Conservation (phyloP, 30 jellyfish, hydroid and myxozoan species). For the Aurelia aurita region DNA sequence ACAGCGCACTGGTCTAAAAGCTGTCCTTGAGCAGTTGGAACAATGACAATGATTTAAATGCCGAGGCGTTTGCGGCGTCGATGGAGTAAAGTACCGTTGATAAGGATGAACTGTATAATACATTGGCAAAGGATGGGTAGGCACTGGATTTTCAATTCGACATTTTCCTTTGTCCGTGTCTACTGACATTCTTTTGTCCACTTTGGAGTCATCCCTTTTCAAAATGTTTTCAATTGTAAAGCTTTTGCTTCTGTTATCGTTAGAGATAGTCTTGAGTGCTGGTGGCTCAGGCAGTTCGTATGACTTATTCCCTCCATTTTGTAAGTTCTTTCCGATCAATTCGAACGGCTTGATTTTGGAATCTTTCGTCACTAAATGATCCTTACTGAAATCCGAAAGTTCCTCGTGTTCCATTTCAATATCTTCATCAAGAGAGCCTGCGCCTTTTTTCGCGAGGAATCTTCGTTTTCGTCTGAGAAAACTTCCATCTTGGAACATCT, state of each 20-base stretch:
- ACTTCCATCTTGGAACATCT: slow-evolving; percentile 96
- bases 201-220: slow-evolving; percentile 41
- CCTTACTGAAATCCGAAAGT: slow-evolving; percentile 29
- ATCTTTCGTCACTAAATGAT: slow-evolving; percentile 3
- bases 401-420: slow-evolving; percentile 16
- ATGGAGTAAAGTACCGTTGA: slow-evolving; percentile 41
- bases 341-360: slow-evolving; percentile 12
- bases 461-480: slow-evolving; percentile 90
- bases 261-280: background rate
- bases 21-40: slow-evolving; percentile 54
- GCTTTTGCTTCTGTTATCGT: slow-evolving; percentile 37
- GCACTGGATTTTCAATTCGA: slow-evolving; percentile 41
- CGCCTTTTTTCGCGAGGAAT: slow-evolving; percentile 70
- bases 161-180: slow-evolving; percentile 19
- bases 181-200: background rate
- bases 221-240: slow-evolving; percentile 63
- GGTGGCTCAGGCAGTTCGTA: slow-evolving; percentile 38
- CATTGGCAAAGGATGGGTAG: slow-evolving; percentile 56
- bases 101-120: slow-evolving; percentile 53
- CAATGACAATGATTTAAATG: slow-evolving; percentile 39
- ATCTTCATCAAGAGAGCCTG: slow-evolving; percentile 14
- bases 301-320: slow-evolving; percentile 7
- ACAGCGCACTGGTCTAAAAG: slow-evolving; percentile 64
- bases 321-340: slow-evolving; percentile 7
- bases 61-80: slow-evolving; percentile 39